phyloP scores from a whole-genome alignment of 2,797 vertebrate genomes.

The Bovichtus diacanthus region DNA sequence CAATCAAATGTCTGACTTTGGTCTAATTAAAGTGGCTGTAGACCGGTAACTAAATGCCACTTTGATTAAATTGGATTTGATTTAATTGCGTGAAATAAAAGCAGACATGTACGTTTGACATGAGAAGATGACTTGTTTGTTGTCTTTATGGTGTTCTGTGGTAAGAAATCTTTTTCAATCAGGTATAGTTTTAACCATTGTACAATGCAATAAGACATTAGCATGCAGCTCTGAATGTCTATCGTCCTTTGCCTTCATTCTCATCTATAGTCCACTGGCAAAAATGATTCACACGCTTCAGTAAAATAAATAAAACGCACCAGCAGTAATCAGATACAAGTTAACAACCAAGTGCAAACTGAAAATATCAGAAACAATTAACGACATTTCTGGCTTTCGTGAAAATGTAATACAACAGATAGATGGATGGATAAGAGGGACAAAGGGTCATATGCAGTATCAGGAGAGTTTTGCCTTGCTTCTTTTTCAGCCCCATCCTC shows the following conservation, averaged over 20 bases:
- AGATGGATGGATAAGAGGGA: background rate
- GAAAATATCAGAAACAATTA: no score
- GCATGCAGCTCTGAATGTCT: background rate
- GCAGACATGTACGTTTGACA: background rate
- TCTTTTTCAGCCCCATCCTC: background rate
- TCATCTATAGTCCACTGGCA: background rate
- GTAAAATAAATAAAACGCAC: background rate
- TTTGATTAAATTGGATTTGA: constrained; percentile 14
- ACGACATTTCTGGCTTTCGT: no score
- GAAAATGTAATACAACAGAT: background rate
- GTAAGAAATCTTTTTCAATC: background rate
- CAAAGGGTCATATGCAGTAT: background rate
- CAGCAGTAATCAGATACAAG: background rate
- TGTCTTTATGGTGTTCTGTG: background rate
- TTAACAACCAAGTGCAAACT: no score
- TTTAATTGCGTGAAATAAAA: background rate
- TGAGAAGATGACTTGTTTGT: background rate
- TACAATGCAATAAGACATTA: background rate
- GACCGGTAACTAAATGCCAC: constrained; percentile 3
- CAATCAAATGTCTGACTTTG: constrained; percentile 7
- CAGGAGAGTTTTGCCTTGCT: background rate
- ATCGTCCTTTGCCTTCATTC: background rate
- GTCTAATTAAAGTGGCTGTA: constrained; percentile 21
- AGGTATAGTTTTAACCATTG: background rate
- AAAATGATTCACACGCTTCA: background rate